A percentile compares a stretch with the other conserved stretches of the same genome.
These are phyloP conservation scores for Poeciliopsis gracilis DNA, from an alignment of 2,797 vertebrate species.

Conservation along the genomic window DNA sequence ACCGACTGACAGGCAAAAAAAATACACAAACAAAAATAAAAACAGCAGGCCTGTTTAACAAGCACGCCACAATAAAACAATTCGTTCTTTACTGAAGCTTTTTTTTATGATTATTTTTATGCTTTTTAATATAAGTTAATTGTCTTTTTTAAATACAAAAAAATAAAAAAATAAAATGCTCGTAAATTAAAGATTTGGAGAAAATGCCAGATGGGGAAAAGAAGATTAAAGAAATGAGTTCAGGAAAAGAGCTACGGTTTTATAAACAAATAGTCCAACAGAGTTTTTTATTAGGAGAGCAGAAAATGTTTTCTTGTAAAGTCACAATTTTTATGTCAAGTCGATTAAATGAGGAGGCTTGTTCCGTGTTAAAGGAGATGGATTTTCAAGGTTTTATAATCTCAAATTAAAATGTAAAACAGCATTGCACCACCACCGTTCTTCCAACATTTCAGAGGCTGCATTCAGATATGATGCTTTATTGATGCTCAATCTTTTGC, in stretches of 20 bases:
- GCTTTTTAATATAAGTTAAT: conserved; percentile 6
- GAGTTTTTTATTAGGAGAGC: not conserved
- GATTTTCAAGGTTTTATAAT: not conserved
- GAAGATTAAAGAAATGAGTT: not conserved
- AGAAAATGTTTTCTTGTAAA: not conserved
- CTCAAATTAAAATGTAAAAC: not conserved
- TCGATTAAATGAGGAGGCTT: not conserved
- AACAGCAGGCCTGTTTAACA: conserved; percentile 28
- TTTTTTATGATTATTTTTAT: not conserved
- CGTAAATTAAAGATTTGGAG: not conserved
- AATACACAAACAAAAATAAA: conserved; percentile 19
- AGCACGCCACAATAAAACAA: conserved; percentile 12
- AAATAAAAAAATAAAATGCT: not conserved
- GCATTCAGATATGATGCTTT: too few relatives aligned
- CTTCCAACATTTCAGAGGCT: too few relatives aligned
- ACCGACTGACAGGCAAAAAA: conserved; percentile 50
- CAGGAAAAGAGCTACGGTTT: not conserved
- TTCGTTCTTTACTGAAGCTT: not conserved
- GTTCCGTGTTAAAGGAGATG: not conserved
- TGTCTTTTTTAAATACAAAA: not conserved
- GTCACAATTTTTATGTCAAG: not conserved
- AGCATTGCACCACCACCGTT: not conserved
- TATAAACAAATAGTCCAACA: not conserved
- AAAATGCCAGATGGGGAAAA: not conserved
- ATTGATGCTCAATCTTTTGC: too few relatives aligned